A percentile compares a stretch with the other conserved stretches of the same genome.
Conservation (phyloP, 2,797 vertebrate species). For the Emys orbicularis region DNA sequence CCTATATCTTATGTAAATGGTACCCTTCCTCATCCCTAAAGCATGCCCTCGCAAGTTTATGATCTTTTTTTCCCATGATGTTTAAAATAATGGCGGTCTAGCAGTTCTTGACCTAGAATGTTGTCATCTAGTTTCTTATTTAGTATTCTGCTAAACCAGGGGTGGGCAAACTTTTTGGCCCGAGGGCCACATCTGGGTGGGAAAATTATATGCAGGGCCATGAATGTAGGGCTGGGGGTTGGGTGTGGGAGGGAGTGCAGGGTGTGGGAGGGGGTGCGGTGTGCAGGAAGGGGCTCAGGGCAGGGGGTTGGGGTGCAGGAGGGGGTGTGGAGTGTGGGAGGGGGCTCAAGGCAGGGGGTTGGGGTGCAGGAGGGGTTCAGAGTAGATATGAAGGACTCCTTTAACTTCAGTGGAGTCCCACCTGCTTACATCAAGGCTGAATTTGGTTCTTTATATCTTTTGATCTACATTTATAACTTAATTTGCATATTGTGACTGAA, state of each 20-base stretch:
- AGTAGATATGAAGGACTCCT: not conserved
- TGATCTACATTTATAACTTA: not conserved
- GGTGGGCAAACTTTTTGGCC: too few species aligned
- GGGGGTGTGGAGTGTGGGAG: too few species aligned
- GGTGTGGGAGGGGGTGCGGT: too few species aligned
- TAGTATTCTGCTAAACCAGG: slow-evolving; percentile 28
- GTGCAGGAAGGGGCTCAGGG: too few species aligned
- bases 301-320: too few species aligned
- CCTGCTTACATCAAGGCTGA: not conserved
- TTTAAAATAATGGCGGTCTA: slow-evolving; percentile 55
- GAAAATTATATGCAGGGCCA: too few species aligned
- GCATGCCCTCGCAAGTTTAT: slow-evolving; percentile 9
- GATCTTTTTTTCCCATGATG: slow-evolving; percentile 12
- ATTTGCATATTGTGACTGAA: not conserved
- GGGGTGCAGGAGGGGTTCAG: too few species aligned
- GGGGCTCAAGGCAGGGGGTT: too few species aligned
- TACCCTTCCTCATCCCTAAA: slow-evolving; percentile 39
- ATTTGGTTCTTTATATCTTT: not conserved
- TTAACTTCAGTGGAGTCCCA: not conserved
- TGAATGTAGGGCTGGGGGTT: too few species aligned
- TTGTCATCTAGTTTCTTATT: slow-evolving; percentile 49
- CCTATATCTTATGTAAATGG: not conserved
- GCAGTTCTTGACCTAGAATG: slow-evolving; percentile 61
- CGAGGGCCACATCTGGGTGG: too few species aligned
- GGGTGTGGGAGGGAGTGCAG: too few species aligned